Evolutionary conservation across 1,140 invertebrate species (phyloP).

Genomic region (Brachionus sp.): DNA sequence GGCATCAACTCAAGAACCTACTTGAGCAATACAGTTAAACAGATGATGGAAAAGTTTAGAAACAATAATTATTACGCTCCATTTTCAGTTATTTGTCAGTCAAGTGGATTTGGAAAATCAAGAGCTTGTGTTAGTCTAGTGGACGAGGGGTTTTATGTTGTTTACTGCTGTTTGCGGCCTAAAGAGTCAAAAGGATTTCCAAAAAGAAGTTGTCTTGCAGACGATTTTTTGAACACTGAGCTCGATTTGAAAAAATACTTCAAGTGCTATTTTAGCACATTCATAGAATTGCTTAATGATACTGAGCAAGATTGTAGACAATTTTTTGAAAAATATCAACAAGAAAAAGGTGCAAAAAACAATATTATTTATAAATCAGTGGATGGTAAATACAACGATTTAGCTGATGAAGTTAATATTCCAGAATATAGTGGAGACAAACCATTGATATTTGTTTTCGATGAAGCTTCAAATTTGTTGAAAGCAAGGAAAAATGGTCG

Average conservation of each 20-base stretch:
- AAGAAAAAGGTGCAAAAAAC: neutral
- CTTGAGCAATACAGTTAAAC: neutral
- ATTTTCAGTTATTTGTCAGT: neutral
- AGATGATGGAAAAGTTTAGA: neutral
- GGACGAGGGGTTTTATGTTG: neutral
- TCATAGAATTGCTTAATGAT: neutral
- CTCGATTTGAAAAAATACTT: neutral
- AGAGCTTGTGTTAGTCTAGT: neutral
- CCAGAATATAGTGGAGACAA: neutral
- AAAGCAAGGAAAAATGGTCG: neutral
- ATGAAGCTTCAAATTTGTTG: neutral
- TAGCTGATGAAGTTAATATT: neutral
- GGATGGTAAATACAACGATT: neutral
- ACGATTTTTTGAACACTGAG: neutral
- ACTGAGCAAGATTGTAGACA: neutral
- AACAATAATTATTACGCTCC: neutral
- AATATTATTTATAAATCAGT: neutral
- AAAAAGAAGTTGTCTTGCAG: neutral
- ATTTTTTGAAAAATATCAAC: neutral
- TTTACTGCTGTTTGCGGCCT: neutral
- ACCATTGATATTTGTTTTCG: neutral
- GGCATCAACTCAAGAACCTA: neutral
- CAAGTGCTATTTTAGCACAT: neutral
- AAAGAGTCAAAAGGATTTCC: neutral
- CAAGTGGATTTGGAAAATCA: neutral